Percentiles rank a stretch among this genome's conserved stretches.
Conservation (phyloP, 2,888 invertebrate species). For the Drosophila neonasuta region DNA sequence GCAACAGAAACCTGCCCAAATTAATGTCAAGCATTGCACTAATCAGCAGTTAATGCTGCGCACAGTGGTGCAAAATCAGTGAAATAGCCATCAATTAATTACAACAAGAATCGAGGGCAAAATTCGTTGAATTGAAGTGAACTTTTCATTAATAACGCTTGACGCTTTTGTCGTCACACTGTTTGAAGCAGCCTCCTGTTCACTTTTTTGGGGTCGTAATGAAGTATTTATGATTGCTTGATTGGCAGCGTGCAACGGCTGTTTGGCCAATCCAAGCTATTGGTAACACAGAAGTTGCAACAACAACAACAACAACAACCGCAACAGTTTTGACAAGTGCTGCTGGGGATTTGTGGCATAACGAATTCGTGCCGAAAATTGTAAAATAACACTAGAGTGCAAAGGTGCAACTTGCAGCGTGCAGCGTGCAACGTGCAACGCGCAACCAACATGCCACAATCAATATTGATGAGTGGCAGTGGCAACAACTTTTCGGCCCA, state of each 20-base stretch:
- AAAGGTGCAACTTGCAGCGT: background rate
- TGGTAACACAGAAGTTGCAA: background rate
- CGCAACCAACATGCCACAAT: constrained; percentile 40
- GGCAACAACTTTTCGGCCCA: constrained; percentile 34
- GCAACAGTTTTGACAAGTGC: constrained; percentile 65
- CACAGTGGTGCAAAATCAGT: constrained; percentile 1
- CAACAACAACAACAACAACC: background rate
- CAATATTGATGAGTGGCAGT: constrained; percentile 68
- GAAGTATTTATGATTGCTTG: constrained; percentile 72
- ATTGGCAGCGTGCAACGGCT: constrained; percentile 55
- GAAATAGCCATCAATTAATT: background rate
- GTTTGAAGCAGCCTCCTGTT: constrained; percentile 16
- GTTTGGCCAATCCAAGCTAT: constrained; percentile 39
- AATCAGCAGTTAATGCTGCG: constrained; percentile 9
- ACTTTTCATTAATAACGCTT: background rate
- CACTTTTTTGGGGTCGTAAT: constrained; percentile 47
- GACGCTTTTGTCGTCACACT: constrained; percentile 15
- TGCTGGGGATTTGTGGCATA: constrained; percentile 73
- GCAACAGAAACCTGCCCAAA: no score
- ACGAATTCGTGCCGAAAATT: constrained; percentile 60
- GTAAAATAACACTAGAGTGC: constrained; percentile 47
- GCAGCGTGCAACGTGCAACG: background rate
- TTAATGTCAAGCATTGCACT: constrained; percentile 40
- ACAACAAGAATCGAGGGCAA: background rate
- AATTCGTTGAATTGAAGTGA: background rate